phyloP scores from a whole-genome alignment of 2,888 invertebrate species.

The Mongoloraphidia duomilia region DNA sequence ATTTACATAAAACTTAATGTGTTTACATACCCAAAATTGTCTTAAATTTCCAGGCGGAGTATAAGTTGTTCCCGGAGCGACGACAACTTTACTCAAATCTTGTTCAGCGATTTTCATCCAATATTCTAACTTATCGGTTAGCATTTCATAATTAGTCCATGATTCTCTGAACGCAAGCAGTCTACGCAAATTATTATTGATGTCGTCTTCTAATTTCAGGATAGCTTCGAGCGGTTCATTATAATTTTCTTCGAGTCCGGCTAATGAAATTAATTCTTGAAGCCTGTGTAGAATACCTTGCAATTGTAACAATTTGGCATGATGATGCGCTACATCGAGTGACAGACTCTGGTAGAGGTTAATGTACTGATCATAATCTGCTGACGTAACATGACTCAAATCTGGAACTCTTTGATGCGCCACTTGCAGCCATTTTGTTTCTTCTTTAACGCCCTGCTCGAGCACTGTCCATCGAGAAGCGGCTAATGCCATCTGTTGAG shows the following conservation, averaged over 20 bases:
- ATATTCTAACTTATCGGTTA: slow-evolving; percentile 56
- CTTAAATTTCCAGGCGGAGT: slow-evolving; percentile 57
- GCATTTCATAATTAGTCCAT: slow-evolving; percentile 59
- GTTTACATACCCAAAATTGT: slow-evolving; percentile 55
- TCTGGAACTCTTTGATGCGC: slow-evolving; percentile 75
- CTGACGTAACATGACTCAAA: slow-evolving; percentile 62
- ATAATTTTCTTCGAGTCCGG: slow-evolving; percentile 59
- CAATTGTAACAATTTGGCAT: slow-evolving; percentile 60
- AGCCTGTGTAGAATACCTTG: slow-evolving; percentile 57
- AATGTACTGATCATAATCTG: slow-evolving; percentile 73
- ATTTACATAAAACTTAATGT: no score
- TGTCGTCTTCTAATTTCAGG: slow-evolving; percentile 58
- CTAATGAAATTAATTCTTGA: slow-evolving; percentile 59
- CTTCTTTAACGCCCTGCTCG: slow-evolving; percentile 70
- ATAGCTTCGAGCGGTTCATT: slow-evolving; percentile 57
- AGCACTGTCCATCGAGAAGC: slow-evolving; percentile 72
- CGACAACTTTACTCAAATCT: slow-evolving; percentile 48
- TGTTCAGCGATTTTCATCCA: slow-evolving; percentile 64
- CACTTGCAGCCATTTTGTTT: slow-evolving; percentile 68
- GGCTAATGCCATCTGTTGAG: slow-evolving; percentile 71
- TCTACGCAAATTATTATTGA: slow-evolving; percentile 55
- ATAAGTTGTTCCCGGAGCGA: slow-evolving; percentile 43
- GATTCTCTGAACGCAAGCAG: slow-evolving; percentile 62
- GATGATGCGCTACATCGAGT: slow-evolving; percentile 65
- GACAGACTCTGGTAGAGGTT: slow-evolving; percentile 68